phyloP scores from a whole-genome alignment of 2,113 vertebrate genomes.

The Eptesicus fuscus region DNA sequence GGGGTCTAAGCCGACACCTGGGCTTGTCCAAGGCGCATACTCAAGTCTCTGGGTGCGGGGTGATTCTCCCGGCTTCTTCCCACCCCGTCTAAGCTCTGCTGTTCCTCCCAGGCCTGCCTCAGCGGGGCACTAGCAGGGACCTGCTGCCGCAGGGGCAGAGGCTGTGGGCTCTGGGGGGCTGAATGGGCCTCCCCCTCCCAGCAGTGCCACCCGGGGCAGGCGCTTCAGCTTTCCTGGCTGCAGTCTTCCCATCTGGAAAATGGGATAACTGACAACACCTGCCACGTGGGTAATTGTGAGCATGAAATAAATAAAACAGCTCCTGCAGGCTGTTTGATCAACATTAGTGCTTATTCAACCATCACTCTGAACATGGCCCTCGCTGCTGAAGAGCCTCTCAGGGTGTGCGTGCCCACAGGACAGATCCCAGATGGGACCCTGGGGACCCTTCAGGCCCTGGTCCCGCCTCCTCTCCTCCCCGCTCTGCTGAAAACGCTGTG shows the following conservation, averaged over 20 bases:
- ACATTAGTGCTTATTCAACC: fast-evolving
- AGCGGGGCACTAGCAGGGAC: not conserved
- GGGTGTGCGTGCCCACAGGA: too few species aligned
- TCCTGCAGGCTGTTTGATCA: fast-evolving
- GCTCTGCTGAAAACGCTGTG: not conserved
- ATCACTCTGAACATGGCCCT: too few species aligned
- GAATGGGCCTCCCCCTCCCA: not conserved
- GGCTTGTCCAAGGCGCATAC: not conserved
- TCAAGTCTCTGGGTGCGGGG: not conserved
- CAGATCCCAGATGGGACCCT: not conserved
- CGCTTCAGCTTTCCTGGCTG: not conserved
- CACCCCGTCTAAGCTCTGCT: not conserved
- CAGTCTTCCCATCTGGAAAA: not conserved
- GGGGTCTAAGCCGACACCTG: not conserved
- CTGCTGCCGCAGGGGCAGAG: not conserved
- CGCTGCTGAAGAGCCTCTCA: not conserved
- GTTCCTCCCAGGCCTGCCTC: not conserved
- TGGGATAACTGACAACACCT: not conserved
- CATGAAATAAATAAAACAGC: too few species aligned
- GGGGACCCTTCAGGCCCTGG: not conserved
- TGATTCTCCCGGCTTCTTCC: not conserved
- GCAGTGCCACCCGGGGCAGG: not conserved
- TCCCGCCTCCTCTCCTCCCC: not conserved
- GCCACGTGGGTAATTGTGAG: not conserved
- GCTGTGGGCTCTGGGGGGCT: not conserved